Conservation (phyloP, 1,140 invertebrate genomes). For the Penaeus indicus region DNA sequence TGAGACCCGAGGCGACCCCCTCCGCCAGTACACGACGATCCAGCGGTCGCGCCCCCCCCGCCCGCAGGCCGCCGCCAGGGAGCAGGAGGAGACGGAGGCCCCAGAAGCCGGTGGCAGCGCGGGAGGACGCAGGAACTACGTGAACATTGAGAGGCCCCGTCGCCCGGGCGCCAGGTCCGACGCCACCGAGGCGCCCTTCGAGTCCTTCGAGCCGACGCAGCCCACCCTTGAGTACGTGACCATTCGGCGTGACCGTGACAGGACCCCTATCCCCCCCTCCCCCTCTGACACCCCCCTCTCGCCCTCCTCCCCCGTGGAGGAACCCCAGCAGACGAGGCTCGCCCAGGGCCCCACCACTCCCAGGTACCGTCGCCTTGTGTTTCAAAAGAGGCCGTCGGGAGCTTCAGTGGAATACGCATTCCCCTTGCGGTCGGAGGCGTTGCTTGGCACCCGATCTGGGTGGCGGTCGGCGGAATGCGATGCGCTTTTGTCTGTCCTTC, state of each 20-base stretch:
- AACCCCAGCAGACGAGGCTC: no score
- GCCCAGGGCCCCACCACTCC: no score
- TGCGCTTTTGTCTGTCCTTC: no score
- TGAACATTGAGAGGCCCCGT: conserved; percentile 30
- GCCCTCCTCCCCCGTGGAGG: background rate
- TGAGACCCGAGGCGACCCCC: background rate
- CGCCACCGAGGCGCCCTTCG: background rate
- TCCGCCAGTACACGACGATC: conserved; percentile 45
- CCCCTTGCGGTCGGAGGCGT: no score
- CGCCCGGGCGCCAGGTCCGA: background rate
- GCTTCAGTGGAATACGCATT: no score
- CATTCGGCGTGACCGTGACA: conserved; percentile 39
- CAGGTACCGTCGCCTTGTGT: no score
- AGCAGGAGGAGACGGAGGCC: background rate
- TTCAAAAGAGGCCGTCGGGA: no score
- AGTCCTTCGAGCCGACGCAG: conserved; percentile 34
- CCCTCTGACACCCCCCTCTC: conserved; percentile 17
- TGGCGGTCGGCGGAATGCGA: no score
- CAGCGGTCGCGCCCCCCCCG: conserved; percentile 21
- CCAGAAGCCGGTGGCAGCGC: background rate
- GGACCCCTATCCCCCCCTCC: conserved; percentile 5
- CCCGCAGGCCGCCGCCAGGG: background rate
- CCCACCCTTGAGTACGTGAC: conserved; percentile 62
- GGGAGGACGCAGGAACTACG: background rate
- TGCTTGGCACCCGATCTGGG: no score